Base-by-base conservation (phyloP, 2,113 vertebrate species). In the Hyla sarda region DNA sequence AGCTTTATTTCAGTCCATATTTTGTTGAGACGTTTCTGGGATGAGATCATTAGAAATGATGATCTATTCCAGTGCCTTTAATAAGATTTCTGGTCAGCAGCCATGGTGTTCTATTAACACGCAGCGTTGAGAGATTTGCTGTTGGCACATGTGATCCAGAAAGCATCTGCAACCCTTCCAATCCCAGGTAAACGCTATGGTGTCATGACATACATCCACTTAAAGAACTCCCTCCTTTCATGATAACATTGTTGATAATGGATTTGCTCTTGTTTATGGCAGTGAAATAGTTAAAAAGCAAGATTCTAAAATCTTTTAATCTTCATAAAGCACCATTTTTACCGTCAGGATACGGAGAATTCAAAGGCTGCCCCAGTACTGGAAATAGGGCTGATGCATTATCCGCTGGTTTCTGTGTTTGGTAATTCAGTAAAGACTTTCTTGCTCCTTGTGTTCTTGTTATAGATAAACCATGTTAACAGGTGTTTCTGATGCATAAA, bases 21-120 rank as follows among this genome's bases (percentile, higher is more conserved):
- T 52, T 80, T 45, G 34, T 48, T 69, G 62, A 69, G 60, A 69
- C 19, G 28, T 82, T 82, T 45, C 45, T 19, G 45, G 58, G 62
- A 82, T 82, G 80, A 82, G 80, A 60, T 50, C 80, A 69, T 82
- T 50, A 69, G 60, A 58, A 30, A 45, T 50, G 4, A 82, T 69
- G 62, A 82, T 69, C 80, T 69, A 82, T 82, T 82, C 60, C 41
- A 32, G 60, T 69, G 60, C 62, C 60, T 67, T 69, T 47, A 32
- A 82, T 82, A 67, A 30, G 60, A 41, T 82, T 45, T 65, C 80
- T 50, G 60, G 80, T 82, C 80, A 82, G 80, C 80, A 82, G 60
- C n/a, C 80, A 45, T 50, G 25, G 45, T 50, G 41, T 69, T 69
- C 45, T 82, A n/a, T 23, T 10, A 52, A 30, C 60, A 69, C 37